phyloP scores from a whole-genome alignment of 2,797 vertebrate species.

The Philypnodon macrostomus region DNA sequence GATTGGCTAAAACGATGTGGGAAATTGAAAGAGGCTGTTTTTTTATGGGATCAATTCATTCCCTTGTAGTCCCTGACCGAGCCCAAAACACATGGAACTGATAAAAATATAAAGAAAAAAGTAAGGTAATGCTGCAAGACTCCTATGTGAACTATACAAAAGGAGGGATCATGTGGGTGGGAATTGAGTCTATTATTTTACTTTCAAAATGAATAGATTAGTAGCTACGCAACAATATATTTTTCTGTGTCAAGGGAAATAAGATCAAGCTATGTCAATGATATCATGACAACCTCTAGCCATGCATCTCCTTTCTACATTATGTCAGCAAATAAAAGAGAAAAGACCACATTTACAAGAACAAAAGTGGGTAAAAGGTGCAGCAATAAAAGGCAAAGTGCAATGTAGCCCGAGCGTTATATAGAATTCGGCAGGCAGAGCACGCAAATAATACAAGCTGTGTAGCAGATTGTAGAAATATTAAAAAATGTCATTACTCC shows the following conservation, averaged over 20 bases:
- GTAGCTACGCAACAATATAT: constrained; percentile 29
- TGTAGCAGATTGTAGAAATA: constrained; percentile 15
- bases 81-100: constrained; percentile 72
- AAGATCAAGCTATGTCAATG: constrained; percentile 36
- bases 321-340: background rate
- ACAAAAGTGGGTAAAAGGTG: constrained; percentile 18
- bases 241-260: constrained; percentile 39
- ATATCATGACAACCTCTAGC: constrained; percentile 30
- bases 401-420: constrained; percentile 30
- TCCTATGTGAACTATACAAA: constrained; percentile 23
- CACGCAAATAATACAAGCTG: constrained; percentile 39
- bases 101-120: constrained; percentile 55
- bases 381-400: constrained; percentile 38
- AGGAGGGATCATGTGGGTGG: constrained; percentile 25
- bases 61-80: constrained; percentile 44
- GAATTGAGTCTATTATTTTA: constrained; percentile 9
- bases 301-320: constrained; percentile 14
- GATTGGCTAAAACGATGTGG: constrained; percentile 44
- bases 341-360: constrained; percentile 24
- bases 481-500: constrained; percentile 39
- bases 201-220: constrained; percentile 17
- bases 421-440: constrained; percentile 39
- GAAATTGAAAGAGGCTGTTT: constrained; percentile 55
- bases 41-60: constrained; percentile 64
- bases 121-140: constrained; percentile 28